phyloP scores from a whole-genome alignment of 2,888 invertebrate species.

The Nipponacmea schrenckii region DNA sequence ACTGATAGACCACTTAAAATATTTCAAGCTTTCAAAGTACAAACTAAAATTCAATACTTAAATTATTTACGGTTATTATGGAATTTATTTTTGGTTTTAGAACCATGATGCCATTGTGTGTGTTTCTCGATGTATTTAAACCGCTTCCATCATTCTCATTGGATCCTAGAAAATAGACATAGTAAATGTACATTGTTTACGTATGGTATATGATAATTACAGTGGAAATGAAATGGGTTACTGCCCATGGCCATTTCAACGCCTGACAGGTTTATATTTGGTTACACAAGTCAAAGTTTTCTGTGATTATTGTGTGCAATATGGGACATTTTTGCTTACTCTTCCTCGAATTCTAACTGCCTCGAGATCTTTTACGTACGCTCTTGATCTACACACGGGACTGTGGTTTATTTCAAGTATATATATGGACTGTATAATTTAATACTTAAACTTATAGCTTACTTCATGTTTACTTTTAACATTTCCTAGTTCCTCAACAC shows the following conservation, averaged over 20 bases:
- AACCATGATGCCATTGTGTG: neutral
- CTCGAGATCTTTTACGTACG: neutral
- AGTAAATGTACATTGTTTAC: neutral
- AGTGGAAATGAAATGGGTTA: neutral
- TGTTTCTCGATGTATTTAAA: neutral
- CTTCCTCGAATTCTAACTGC: conserved; percentile 1
- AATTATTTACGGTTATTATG: neutral
- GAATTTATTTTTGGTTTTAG: conserved; percentile 1
- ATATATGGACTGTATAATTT: conserved; percentile 1
- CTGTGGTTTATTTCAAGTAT: neutral
- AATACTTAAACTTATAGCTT: conserved; percentile 3
- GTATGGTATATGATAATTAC: conserved; percentile 3
- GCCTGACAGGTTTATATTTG: neutral
- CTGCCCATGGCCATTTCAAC: neutral
- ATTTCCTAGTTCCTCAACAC: conserved; percentile 6
- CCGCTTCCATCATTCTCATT: conserved; percentile 1
- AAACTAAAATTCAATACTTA: conserved; percentile 1
- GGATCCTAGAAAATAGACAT: conserved; percentile 3
- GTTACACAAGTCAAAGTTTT: neutral
- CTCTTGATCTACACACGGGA: conserved; percentile 1
- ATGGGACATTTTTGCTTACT: neutral
- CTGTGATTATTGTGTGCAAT: neutral
- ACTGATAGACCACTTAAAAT: conserved; percentile 1
- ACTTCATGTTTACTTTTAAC: conserved; percentile 3
- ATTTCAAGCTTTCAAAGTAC: neutral